Evolutionary conservation across 2,113 vertebrate genomes (phyloP).

Genomic region (Agelaius tricolor): DNA sequence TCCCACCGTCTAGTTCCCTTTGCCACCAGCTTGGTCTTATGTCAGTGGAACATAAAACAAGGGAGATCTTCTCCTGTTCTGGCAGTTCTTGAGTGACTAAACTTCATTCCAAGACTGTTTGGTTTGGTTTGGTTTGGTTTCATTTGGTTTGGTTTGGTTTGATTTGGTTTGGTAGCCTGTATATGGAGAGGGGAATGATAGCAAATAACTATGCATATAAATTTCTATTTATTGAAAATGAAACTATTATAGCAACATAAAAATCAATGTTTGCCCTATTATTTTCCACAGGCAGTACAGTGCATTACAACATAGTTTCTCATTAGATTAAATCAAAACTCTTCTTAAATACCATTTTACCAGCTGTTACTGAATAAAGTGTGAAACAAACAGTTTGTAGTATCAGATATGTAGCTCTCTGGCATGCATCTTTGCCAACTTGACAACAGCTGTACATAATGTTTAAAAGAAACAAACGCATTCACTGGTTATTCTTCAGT

Average conservation of each 20-base stretch:
- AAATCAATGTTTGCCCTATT: constrained; percentile 82
- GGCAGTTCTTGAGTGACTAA: background rate
- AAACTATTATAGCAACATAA: constrained; percentile 79
- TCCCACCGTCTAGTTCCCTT: background rate
- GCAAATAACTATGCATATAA: constrained; percentile 75
- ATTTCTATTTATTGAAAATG: constrained; percentile 76
- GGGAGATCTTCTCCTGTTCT: background rate
- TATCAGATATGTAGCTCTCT: constrained; percentile 60
- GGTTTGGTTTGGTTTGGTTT: background rate
- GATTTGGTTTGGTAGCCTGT: background rate
- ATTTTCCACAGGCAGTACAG: constrained; percentile 74
- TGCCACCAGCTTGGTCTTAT: background rate
- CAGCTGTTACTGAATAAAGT: constrained; percentile 78
- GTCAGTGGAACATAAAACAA: constrained; percentile 7
- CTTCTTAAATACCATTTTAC: constrained; percentile 81
- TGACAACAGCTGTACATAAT: constrained; percentile 63
- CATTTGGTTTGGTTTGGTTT: background rate
- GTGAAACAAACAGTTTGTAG: constrained; percentile 67
- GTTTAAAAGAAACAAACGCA: constrained; percentile 64
- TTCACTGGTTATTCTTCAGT: constrained; percentile 43
- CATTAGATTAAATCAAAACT: constrained; percentile 81
- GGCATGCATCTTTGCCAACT: constrained; percentile 66
- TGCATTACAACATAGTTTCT: constrained; percentile 71
- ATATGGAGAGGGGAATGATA: constrained; percentile 33
- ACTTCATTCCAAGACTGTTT: background rate